Base-by-base conservation (phyloP, 1,140 invertebrate species). In the Drosophila lini region DNA sequence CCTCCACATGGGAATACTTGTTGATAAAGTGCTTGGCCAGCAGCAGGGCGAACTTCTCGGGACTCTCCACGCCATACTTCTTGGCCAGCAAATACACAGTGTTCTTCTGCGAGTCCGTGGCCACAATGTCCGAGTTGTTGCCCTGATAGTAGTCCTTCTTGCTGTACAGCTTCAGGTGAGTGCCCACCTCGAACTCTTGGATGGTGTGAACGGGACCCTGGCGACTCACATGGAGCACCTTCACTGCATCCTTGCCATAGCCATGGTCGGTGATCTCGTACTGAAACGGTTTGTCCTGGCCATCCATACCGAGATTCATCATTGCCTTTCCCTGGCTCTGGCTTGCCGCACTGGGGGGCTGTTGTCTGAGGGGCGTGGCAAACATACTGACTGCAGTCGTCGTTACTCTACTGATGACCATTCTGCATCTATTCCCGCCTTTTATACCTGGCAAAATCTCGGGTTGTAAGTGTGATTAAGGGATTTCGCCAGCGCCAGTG, bases 81-180 rank as follows among this genome's bases (percentile, higher is more conserved):
- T 96, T 96, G 10, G 96, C 96, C 71, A 97, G 79, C 28, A 96
- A 83, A 84, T 96, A 96, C n/a, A 97, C 95, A 0, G 96, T 97
- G 80, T 97, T 97, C 93, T 97, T 97, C 80, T 97, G 96, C 8
- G 96, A 95, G 80, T 97, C 96, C 0, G 96, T 97, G 2, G 96
- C 96, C n/a, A 96, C 94, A 41, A 96, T 95, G 78, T 96, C 95
- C 38, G 94, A 94, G 76, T 96, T 96, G 88, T 96, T 94, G n/a
- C 91, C 92, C 15, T 92, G 78, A 1, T 93, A 81, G 80, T 94
- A 95, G 74, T 96, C 96, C 53, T 94, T 94, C 74, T 95, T 94
- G 6, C 94, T 94, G 48, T 94, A 93, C n/a, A 97, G 91, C 67
- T 95, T 95, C 16, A 97, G 92, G 60, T 95, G 94, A 3, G 95